Base-by-base conservation (phyloP, 2,113 vertebrate species). In the Cinclus cinclus region DNA sequence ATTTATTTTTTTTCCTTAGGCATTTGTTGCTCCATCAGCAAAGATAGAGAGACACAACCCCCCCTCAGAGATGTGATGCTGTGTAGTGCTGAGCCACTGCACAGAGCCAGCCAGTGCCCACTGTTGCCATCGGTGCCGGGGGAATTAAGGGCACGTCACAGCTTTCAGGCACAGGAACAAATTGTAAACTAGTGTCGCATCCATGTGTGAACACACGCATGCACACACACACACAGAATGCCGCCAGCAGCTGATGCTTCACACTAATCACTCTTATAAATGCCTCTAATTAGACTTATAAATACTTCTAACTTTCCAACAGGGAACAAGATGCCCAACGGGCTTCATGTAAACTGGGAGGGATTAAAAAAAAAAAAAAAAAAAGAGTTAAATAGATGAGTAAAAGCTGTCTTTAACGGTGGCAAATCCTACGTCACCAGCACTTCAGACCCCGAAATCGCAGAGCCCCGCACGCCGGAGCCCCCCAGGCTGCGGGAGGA, bases 391-490 rank as follows among this genome's bases (percentile, higher is more conserved):
- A 95, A 90, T 67, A 89, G 94, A 94, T 62, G 89, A 95, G 93
- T 76, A 96, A 97, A 96, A 91, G 70, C 96, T 97, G 78, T 97
- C 98, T 98, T 96, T 79, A 96, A 98, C 96, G 96, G 94, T 84
- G 96, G 94, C 90, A 59, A 70, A 83, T 83, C 92, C 95, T 69
- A 58, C 93, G 67, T 30, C 89, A 67, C 15, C 50, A 52, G 90
- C 82, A 50, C 92, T 80, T 70, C 92, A 94, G 95, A 93, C 93
- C 89, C 94, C 96, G 80, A 93, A 96, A 96, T 94, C 93, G 81
- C 97, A 74, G 89, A 83, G 97, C 96, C 95, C 90, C 96, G 88
- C 96, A 92, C 90, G 94, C 96, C 87, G 87, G 92, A 97, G 92
- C 96, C 89, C 97, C 94, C 95, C 97, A 95, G 95, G 95, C 92